Conservation (phyloP, 2,113 vertebrate genomes). For the Oncorhynchus mykiss region DNA sequence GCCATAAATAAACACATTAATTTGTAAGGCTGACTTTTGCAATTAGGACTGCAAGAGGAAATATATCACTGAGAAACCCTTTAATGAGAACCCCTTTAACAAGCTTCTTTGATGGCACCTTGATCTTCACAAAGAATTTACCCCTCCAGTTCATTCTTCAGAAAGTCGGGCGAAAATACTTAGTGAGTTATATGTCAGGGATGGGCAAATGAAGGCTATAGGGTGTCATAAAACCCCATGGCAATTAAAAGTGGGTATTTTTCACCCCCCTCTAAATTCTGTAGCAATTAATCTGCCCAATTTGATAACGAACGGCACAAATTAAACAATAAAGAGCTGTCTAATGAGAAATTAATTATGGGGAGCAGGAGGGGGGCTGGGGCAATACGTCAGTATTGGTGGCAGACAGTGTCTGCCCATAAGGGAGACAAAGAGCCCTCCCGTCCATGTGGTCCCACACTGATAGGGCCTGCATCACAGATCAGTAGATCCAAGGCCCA, state of each 20-base stretch:
- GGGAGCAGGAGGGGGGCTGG: slow-evolving; percentile 86
- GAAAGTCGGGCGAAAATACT: slow-evolving; percentile 72
- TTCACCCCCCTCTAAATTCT: slow-evolving; percentile 89
- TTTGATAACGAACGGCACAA: slow-evolving; percentile 99
- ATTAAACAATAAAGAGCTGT: slow-evolving; percentile 99
- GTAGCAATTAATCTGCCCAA: slow-evolving; percentile 99
- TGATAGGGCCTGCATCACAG: slow-evolving; percentile 95
- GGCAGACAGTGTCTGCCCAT: slow-evolving; percentile 83
- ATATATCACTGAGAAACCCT: slow-evolving; percentile 88
- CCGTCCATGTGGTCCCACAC: slow-evolving; percentile 89
- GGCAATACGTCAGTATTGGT: slow-evolving; percentile 87
- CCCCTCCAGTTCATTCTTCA: slow-evolving; percentile 86
- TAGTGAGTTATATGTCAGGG: slow-evolving; percentile 77
- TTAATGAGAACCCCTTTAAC: slow-evolving; percentile 86
- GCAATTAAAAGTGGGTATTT: slow-evolving; percentile 86
- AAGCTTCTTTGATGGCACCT: slow-evolving; percentile 85
- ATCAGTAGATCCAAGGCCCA: slow-evolving; percentile 96
- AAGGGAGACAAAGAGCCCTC: slow-evolving; percentile 89
- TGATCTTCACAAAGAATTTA: slow-evolving; percentile 77
- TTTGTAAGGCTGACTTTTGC: slow-evolving; percentile 77
- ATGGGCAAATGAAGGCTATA: slow-evolving; percentile 83
- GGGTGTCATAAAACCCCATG: slow-evolving; percentile 57
- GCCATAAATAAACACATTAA: slow-evolving; percentile 71
- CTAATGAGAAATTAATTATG: slow-evolving; percentile 99
- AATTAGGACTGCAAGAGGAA: slow-evolving; percentile 79